A percentile compares a stretch with the other conserved stretches of the same genome.
Evolutionary conservation across 2,888 invertebrate species (phyloP).

Genomic region (Drosophila monieri): DNA sequence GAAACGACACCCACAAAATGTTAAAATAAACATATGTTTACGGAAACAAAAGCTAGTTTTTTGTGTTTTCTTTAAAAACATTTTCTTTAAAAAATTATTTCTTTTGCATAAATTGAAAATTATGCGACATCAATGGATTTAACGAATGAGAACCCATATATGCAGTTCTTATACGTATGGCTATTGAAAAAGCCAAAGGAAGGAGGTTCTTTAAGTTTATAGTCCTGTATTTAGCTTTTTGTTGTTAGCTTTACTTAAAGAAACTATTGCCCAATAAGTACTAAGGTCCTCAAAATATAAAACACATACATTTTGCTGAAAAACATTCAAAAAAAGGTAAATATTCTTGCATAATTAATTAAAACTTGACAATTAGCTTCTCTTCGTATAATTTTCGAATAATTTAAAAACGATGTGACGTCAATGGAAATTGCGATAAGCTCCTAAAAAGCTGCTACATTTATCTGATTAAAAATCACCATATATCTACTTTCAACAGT

Average conservation of each 20-base stretch:
- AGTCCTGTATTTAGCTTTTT: no score
- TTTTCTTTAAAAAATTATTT: no score
- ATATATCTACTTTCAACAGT: constrained; percentile 16
- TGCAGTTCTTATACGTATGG: no score
- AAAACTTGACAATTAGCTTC: neutral
- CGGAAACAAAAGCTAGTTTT: neutral
- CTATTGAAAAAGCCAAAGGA: no score
- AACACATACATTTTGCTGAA: neutral
- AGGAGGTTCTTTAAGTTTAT: no score
- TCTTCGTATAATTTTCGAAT: constrained; percentile 2
- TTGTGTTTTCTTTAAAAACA: no score
- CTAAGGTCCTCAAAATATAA: neutral
- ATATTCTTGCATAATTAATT: neutral
- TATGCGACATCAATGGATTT: neutral
- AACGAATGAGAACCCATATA: neutral
- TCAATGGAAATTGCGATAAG: neutral
- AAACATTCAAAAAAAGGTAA: neutral
- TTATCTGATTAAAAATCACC: neutral
- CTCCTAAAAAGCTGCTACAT: neutral
- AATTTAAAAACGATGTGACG: constrained; percentile 5
- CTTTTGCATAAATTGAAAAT: neutral
- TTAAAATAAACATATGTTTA: constrained; percentile 23
- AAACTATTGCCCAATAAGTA: no score
- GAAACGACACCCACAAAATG: neutral
- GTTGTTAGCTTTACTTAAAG: no score